Conservation (phyloP, 1,140 invertebrate genomes). For the Bombus confusus region DNA sequence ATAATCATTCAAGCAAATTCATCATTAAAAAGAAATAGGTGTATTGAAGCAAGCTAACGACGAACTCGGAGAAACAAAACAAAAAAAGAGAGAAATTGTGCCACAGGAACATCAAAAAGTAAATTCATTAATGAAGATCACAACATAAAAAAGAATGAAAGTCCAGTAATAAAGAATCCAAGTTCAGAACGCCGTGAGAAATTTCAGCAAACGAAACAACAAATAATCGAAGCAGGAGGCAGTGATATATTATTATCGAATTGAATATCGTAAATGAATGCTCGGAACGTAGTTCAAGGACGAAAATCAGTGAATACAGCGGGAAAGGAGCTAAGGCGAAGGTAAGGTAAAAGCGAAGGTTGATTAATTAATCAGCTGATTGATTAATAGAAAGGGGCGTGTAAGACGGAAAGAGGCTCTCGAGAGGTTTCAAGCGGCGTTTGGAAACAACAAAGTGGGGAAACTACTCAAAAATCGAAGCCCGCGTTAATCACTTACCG, state of each 20-base stretch:
- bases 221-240: not conserved
- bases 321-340: not conserved
- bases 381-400: constrained; percentile 34
- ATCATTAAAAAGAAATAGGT: not conserved
- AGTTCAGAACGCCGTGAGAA: not conserved
- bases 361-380: constrained; percentile 44
- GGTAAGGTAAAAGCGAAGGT: not conserved
- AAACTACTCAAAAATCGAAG: constrained; percentile 26
- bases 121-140: too few relatives aligned
- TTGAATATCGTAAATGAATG: not conserved
- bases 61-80: not conserved
- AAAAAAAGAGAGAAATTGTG: too few relatives aligned
- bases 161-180: not conserved
- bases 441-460: not conserved
- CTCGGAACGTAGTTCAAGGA: not conserved
- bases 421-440: not conserved
- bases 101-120: too few relatives aligned
- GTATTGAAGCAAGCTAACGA: not conserved
- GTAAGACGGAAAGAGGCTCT: not conserved
- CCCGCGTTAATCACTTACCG: constrained; percentile 32
- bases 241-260: not conserved
- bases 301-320: not conserved
- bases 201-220: not conserved
- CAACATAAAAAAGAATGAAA: not conserved
- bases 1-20: not conserved